Base-by-base conservation (phyloP, 2,888 invertebrate species). In the Ectropis crepuscularia region DNA sequence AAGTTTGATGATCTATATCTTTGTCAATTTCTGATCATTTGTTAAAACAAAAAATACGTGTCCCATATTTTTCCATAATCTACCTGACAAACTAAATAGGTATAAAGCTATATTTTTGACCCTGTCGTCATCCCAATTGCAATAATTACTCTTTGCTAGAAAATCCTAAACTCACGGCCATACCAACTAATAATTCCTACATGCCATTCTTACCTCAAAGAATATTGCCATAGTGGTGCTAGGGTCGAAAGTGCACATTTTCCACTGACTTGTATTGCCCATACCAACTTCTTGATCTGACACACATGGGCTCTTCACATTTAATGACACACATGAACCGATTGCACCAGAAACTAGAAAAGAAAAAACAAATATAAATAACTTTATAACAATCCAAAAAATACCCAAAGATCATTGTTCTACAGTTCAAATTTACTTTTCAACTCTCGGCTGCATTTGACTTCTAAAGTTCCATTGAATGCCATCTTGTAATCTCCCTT, bases 231-330 rank as follows among this genome's bases (percentile, higher is more conserved):
- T 95, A 0, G 99, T 99, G 11, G 98, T 96, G 80, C 97, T 97
- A 0, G 99, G 99, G 48, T 96, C 97, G 36, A 99, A 94, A 0
- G 98, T 96, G 88, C 99, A 99, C 93, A 99, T 95, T 90, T 99
- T 99, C 99, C 99, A 99, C 82, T 99, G 98, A 65, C 97, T 97
- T 0, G 99, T 99, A 74, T 98, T 98, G 41, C 99, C 99, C 92
- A 99, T 96, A 60, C 99, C 99, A 76, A 99, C 97, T 92, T 99
- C 99, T 69, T 97, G 97, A 84, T 99, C 99, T 0, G 99, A 97
- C 55, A 99, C 99, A 76, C 96, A 95, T 0, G 97, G 95, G 51
- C 97, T 97, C 86, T 99, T 99, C 67, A 97, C 96, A 79, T 98
- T 98, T 71, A 98, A 92, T 0, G 98, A 98, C 38, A 99, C 98